These are phyloP conservation scores for Eulimnadia texana DNA, from an alignment of 1,140 invertebrate genomes.

Conservation along the genomic window DNA sequence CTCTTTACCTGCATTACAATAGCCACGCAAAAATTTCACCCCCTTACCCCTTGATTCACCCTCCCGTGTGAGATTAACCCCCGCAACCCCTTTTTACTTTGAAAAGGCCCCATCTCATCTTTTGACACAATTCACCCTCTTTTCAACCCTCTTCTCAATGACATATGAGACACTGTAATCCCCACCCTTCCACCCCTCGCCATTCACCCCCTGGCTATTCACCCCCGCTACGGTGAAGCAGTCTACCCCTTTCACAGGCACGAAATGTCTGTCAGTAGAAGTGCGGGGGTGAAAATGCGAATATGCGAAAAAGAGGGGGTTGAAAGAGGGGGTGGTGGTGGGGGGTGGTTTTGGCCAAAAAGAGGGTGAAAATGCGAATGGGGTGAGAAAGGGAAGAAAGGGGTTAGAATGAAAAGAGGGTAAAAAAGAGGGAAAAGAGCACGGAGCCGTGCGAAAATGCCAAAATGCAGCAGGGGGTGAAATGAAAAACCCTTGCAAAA, in stretches of 20 bases:
- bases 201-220: too few relatives aligned
- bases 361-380: too few relatives aligned
- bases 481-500: background rate
- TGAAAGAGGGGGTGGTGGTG: background rate
- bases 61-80: too few relatives aligned
- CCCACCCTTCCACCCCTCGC: background rate
- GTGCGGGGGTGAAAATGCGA: background rate
- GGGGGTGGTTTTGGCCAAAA: background rate
- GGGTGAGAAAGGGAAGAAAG: background rate
- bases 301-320: background rate
- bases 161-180: background rate
- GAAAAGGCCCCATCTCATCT: background rate
- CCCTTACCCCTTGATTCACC: too few relatives aligned
- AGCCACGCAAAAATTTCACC: background rate
- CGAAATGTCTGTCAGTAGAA: too few relatives aligned
- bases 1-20: background rate
- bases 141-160: background rate
- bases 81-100: background rate
- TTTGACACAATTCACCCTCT: background rate
- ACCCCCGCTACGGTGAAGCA: slow-evolving; percentile 70
- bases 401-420: background rate
- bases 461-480: background rate
- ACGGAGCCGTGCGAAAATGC: background rate
- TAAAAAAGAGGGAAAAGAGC: background rate
- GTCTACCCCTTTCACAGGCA: slow-evolving; percentile 48